phyloP scores from a whole-genome alignment of 2,113 vertebrate genomes.

The Nansenia antarctica region DNA sequence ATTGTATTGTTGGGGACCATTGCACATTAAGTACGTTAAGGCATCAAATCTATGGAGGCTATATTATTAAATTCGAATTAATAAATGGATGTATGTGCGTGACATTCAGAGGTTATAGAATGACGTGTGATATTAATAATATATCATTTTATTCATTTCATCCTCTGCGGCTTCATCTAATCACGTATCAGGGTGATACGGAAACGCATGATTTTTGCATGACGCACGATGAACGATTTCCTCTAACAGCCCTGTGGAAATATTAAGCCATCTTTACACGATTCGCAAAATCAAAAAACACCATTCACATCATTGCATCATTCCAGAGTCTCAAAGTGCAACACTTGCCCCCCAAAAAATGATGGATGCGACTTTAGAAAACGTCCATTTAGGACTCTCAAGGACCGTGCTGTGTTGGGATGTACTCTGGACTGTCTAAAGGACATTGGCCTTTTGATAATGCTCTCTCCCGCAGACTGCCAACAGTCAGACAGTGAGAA shows the following conservation, averaged over 20 bases:
- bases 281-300: no score
- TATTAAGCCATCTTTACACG: no score
- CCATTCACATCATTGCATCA: background rate
- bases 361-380: constrained; percentile 13
- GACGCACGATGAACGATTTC: background rate
- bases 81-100: constrained; percentile 17
- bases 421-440: constrained; percentile 25
- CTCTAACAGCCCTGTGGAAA: no score
- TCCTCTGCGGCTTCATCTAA: constrained; percentile 12
- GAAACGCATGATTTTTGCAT: background rate
- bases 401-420: constrained; percentile 18
- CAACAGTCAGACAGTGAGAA: background rate
- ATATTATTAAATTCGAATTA: constrained; percentile 26
- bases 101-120: constrained; percentile 16
- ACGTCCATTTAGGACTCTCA: background rate
- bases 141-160: no score
- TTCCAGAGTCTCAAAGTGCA: background rate
- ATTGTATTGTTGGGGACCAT: constrained; percentile 2
- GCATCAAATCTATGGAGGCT: constrained; percentile 26
- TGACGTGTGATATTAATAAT: no score
- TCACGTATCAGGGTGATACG: background rate
- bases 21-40: constrained; percentile 18
- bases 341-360: no score
- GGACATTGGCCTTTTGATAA: constrained; percentile 53
- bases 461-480: constrained; percentile 37